These are phyloP conservation scores for Pachymerium ferrugineum DNA, from an alignment of 2,888 invertebrate genomes.

Conservation along the genomic window DNA sequence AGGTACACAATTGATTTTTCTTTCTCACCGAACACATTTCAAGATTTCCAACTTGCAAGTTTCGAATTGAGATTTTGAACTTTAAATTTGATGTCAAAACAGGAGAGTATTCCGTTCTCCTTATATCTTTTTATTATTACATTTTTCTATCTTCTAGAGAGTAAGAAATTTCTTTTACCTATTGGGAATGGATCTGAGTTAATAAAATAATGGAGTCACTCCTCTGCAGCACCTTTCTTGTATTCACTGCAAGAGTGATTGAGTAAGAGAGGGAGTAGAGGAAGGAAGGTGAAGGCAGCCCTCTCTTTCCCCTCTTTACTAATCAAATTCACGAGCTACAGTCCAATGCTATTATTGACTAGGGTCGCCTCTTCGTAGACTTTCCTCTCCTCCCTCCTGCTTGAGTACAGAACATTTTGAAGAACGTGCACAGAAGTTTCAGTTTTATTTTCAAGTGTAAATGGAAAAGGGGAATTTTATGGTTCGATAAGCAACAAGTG, in stretches of 20 bases:
- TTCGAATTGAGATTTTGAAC: neutral
- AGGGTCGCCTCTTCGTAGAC: neutral
- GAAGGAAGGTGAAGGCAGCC: neutral
- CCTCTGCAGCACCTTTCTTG: neutral
- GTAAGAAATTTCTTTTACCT: neutral
- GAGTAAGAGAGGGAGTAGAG: neutral
- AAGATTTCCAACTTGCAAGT: neutral
- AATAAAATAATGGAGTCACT: slow-evolving; percentile 18
- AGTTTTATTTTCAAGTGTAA: neutral
- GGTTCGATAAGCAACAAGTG: no score
- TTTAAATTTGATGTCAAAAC: neutral
- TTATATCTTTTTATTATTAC: neutral
- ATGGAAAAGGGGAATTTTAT: no score
- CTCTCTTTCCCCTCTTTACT: neutral
- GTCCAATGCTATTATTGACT: slow-evolving; percentile 21
- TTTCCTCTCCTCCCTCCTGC: neutral
- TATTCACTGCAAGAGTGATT: slow-evolving; percentile 9
- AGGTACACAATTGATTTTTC: neutral
- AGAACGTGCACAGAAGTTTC: neutral
- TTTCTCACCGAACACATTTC: neutral
- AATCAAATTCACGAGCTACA: slow-evolving; percentile 18
- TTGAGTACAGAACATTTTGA: neutral
- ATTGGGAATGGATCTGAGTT: neutral
- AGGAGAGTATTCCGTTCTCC: neutral
- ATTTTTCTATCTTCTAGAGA: neutral